Percentiles rank a stretch among this genome's conserved stretches.
These are phyloP conservation scores for Drosophila sp. DNA, from an alignment of 1,140 invertebrate species.

Conservation along the genomic window DNA sequence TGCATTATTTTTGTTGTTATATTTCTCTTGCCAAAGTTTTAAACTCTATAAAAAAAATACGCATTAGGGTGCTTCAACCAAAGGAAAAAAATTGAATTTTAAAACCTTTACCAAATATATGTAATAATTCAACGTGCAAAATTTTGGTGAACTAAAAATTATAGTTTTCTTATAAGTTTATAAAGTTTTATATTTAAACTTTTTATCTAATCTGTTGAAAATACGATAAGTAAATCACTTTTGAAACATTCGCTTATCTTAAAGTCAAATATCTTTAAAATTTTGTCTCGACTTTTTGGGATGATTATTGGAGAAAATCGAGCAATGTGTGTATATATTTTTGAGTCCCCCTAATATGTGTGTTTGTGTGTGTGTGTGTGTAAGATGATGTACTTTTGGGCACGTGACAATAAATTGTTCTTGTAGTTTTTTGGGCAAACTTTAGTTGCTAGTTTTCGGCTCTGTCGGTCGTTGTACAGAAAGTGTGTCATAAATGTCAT, in stretches of 20 bases:
- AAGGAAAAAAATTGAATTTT: no score
- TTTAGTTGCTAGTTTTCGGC: conserved; percentile 35
- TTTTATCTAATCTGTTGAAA: no score
- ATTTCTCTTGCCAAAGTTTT: conserved; percentile 64
- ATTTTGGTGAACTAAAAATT: no score
- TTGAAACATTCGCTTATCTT: no score
- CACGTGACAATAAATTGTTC: conserved; percentile 80
- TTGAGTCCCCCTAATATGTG: conserved; percentile 18
- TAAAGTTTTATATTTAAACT: no score
- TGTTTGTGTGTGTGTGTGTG: conserved; percentile 38
- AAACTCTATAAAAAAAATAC: conserved; percentile 49
- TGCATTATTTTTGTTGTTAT: conserved; percentile 54
- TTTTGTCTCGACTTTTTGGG: no score
- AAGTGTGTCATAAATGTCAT: conserved; percentile 80
- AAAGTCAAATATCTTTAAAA: no score
- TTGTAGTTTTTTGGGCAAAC: conserved; percentile 49
- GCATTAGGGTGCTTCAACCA: conserved; percentile 9
- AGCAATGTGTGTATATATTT: background rate
- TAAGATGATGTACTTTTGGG: conserved; percentile 61
- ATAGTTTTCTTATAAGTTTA: no score
- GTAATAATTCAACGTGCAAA: no score
- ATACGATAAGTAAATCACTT: no score
- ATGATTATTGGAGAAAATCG: no score
- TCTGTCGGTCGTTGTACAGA: conserved; percentile 40
- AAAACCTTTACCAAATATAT: no score